A percentile compares a stretch with the other conserved stretches of the same genome.
These are phyloP conservation scores for Ceraclea dissimilis DNA, from an alignment of 2,888 invertebrate species.

Conservation along the genomic window DNA sequence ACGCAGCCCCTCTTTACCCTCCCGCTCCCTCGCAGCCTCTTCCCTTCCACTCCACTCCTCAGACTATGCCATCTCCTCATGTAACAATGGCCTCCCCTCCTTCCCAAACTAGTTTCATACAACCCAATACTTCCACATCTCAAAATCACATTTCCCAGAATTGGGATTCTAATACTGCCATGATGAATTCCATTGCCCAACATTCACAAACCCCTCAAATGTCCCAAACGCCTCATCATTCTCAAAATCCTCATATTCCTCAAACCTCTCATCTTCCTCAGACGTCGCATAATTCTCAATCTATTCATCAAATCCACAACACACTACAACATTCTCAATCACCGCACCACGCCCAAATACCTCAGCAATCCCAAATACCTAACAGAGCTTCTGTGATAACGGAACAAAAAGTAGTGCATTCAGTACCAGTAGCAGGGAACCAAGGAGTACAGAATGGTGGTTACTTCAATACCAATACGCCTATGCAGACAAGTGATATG, in stretches of 20 bases:
- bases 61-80: constrained; percentile 50
- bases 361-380: constrained; percentile 8
- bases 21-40: constrained; percentile 40
- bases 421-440: constrained; percentile 29
- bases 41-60: constrained; percentile 48
- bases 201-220: constrained; percentile 16
- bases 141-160: constrained; percentile 44
- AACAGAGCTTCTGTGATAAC: constrained; percentile 33
- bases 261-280: not conserved
- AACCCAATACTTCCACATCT: constrained; percentile 41
- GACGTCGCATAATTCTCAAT: not conserved
- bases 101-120: constrained; percentile 45
- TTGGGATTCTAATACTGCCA: constrained; percentile 42
- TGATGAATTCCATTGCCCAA: constrained; percentile 18
- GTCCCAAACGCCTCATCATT: not conserved
- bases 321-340: not conserved
- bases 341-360: not conserved
- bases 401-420: constrained; percentile 32
- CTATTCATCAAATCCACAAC: not conserved
- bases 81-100: constrained; percentile 55
- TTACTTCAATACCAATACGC: constrained; percentile 44
- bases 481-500: constrained; percentile 34
- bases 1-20: constrained; percentile 45
- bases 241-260: not conserved
- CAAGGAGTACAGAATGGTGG: constrained; percentile 40